Evolutionary conservation across 2,113 vertebrate species (phyloP).

Genomic region (Saccopteryx leptura): DNA sequence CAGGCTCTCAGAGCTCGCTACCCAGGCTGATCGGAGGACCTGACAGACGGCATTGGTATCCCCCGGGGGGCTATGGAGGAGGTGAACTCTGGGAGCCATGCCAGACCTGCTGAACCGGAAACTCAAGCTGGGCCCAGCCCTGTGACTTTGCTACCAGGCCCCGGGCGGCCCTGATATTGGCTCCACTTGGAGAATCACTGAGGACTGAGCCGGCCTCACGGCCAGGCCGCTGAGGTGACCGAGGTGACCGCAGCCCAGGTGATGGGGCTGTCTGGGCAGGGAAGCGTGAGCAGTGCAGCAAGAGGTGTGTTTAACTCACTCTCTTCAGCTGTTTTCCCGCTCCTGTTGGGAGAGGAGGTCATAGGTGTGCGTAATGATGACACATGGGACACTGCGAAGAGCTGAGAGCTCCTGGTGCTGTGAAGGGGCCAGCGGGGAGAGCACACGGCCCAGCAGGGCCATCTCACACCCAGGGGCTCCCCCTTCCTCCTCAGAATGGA

Average conservation of each 20-base stretch:
- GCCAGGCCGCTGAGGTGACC: accelerated
- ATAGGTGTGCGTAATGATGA: background rate
- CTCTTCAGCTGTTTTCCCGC: background rate
- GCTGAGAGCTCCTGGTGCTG: background rate
- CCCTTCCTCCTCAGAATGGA: background rate
- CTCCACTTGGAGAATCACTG: too few relatives aligned
- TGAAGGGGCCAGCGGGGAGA: background rate
- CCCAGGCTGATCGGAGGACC: background rate
- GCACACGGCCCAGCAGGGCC: background rate
- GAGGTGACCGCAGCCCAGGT: background rate
- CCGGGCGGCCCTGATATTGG: background rate
- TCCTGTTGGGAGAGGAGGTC: background rate
- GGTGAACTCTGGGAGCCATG: background rate
- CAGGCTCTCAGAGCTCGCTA: background rate
- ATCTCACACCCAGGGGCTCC: background rate
- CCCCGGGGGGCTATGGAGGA: background rate
- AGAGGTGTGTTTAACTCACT: background rate
- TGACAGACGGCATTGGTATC: accelerated
- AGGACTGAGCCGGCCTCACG: background rate
- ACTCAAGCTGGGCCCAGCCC: background rate
- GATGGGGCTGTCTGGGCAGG: background rate
- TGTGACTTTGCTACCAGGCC: too few relatives aligned
- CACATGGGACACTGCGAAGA: background rate
- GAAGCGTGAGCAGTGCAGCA: background rate
- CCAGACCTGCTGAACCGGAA: background rate